A percentile compares a stretch with the other conserved stretches of the same genome.
phyloP scores from a whole-genome alignment of 2,888 invertebrate genomes.

The Pteria penguin region DNA sequence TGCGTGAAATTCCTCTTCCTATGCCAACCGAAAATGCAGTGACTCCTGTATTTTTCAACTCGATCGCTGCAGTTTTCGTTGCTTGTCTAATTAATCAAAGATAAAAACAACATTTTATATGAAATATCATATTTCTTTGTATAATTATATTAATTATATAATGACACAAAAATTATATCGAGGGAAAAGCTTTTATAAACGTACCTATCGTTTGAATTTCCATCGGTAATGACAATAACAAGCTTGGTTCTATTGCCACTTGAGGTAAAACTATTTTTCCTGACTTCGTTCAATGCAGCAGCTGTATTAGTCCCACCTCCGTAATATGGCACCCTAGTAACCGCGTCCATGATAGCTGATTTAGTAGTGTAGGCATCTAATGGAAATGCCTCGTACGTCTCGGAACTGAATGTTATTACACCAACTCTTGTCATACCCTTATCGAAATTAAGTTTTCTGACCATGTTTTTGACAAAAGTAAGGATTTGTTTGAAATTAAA shows the following conservation, averaged over 20 bases:
- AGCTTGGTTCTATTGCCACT: neutral
- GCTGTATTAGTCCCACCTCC: conserved; percentile 10
- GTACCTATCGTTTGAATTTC: conserved; percentile 3
- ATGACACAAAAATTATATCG: too few relatives aligned
- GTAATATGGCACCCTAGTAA: conserved; percentile 6
- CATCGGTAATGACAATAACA: conserved; percentile 26
- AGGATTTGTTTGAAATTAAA: neutral
- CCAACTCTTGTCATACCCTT: neutral
- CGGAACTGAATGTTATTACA: conserved; percentile 4
- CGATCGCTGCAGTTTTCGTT: neutral
- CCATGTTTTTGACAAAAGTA: neutral
- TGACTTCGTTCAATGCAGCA: conserved; percentile 5
- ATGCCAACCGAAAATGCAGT: neutral
- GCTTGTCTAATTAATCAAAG: too few relatives aligned
- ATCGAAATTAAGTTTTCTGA: neutral
- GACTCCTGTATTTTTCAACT: neutral
- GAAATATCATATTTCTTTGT: too few relatives aligned
- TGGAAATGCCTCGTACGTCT: neutral
- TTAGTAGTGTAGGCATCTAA: conserved; percentile 1
- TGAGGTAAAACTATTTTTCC: conserved; percentile 7
- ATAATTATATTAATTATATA: too few relatives aligned
- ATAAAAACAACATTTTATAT: too few relatives aligned
- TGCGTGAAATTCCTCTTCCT: neutral
- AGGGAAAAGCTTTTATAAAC: too few relatives aligned
- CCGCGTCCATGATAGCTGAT: neutral